These are phyloP conservation scores for Scleropages formosus DNA, from an alignment of 2,797 vertebrate genomes.

Conservation along the genomic window DNA sequence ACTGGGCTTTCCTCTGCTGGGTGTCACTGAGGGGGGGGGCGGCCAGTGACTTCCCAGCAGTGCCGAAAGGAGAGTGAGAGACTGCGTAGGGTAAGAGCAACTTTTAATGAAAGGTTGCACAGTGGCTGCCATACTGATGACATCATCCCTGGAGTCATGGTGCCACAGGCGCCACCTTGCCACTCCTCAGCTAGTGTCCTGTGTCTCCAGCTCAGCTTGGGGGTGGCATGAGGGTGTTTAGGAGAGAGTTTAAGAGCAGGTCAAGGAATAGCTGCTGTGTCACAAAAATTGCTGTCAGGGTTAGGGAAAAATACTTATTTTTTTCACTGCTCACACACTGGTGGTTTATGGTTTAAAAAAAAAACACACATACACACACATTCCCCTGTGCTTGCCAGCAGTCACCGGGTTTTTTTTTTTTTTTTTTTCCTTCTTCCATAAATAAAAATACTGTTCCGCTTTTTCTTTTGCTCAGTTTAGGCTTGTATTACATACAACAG, in stretches of 20 bases:
- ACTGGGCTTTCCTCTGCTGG: not conserved
- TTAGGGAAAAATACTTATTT: slow-evolving; percentile 11
- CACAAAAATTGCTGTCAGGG: not conserved
- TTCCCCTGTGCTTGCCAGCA: slow-evolving; percentile 51
- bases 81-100: not conserved
- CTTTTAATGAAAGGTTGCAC: not conserved
- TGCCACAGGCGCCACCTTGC: not conserved
- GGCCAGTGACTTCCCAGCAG: not conserved
- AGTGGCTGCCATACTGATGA: not conserved
- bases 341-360: slow-evolving; percentile 23
- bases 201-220: slow-evolving; percentile 2
- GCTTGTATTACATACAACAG: slow-evolving; percentile 55
- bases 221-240: not conserved
- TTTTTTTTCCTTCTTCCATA: slow-evolving; percentile 41
- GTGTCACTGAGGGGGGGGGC: not conserved
- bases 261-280: not conserved
- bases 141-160: not conserved
- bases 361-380: too few relatives aligned
- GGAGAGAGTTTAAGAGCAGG: not conserved
- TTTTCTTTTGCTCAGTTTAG: slow-evolving; percentile 41
- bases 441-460: slow-evolving; percentile 52
- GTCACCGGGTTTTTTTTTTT: slow-evolving; percentile 56
- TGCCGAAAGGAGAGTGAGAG: not conserved
- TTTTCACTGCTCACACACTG: slow-evolving; percentile 26
- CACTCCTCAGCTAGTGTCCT: not conserved